These are phyloP conservation scores for Antechinus stuartii DNA, from an alignment of 2,113 vertebrate species.

Conservation along the genomic window DNA sequence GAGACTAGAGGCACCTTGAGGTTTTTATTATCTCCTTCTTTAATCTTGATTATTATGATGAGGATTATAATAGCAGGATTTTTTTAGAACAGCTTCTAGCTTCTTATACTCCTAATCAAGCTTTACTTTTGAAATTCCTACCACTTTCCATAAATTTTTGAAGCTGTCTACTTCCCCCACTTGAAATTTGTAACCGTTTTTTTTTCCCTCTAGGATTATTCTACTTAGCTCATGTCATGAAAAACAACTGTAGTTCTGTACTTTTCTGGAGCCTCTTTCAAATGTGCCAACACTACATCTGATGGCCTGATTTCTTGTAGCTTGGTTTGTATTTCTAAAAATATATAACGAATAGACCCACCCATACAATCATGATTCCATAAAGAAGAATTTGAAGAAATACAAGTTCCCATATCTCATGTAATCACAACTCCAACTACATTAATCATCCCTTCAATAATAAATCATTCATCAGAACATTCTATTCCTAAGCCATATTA, in stretches of 20 bases:
- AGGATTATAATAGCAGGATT: not conserved
- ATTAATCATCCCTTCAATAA: not conserved
- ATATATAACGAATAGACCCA: conserved; percentile 43
- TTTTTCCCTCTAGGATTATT: not conserved
- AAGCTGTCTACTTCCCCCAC: not conserved
- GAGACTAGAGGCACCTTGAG: not conserved
- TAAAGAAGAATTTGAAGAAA: conserved; percentile 9
- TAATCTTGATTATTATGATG: not conserved
- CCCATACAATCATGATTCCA: not conserved
- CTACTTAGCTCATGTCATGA: conserved; percentile 15
- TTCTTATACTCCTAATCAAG: not conserved
- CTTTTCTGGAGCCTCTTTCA: conserved; percentile 30
- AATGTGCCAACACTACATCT: not conserved
- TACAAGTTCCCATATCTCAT: conserved; percentile 28
- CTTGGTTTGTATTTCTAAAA: conserved; percentile 16
- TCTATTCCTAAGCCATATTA: not conserved
- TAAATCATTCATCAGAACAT: conserved; percentile 6
- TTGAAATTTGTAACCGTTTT: not conserved
- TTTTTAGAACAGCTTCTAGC: not conserved
- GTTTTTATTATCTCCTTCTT: not conserved
- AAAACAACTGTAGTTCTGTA: conserved; percentile 24
- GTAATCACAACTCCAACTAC: conserved; percentile 12
- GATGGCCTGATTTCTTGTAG: not conserved
- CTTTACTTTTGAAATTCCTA: not conserved
- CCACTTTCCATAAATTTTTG: conserved; percentile 21